Evolutionary conservation across 2,797 vertebrate genomes (phyloP), one percentile per base, ranked within the genome.

Genomic region (Enoplosus armatus): DNA sequence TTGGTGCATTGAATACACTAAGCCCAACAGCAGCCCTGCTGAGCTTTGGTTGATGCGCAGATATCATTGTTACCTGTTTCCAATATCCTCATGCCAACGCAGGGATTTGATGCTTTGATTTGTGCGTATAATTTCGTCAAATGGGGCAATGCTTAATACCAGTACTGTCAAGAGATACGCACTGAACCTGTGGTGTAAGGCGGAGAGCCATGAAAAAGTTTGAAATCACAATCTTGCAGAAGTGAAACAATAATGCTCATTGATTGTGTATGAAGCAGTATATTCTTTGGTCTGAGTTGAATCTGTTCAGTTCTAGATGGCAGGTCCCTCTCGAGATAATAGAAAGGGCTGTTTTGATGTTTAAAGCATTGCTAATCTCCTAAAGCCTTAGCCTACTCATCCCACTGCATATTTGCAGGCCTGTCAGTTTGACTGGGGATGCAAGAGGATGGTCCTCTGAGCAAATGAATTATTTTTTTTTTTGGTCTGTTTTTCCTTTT

Each of bases 291-390:
- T 90, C 75, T 87, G 82, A 85, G 72, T 67, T 84, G 69, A 90
- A 89, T 85, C 78, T 79, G 63, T 62, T 88, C 83, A 74, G 62
- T 87, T 92, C 84, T 86, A 80, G 85, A 90, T 84, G 86, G 77
- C 85, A 88, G 85, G 82, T 88, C 83, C 69, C 87, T 83, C 89
- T 90, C 65, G 77, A 92, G 89, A 92, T 91, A 90, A 94, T 92
- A 87, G 83, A 88, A 87, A 85, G 81, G 61, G 69, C 84, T 92
- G 90, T 93, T 92, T 91, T 93, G 92, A 92, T 92, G 90, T 91
- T 91, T 90, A 90, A 94, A 91, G 90, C 90, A 81, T 91, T 90
- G 85, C 88, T 93, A 93, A 95, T 93, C 91, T 90, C 85, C 89
- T 88, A 93, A 92, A 91, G 87, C 90, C 87, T 88, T 51, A 29